Evolutionary conservation across 1,140 invertebrate genomes (phyloP), one percentile per base, ranked within the genome.

Genomic region (Trachymyrmex septentrionalis): DNA sequence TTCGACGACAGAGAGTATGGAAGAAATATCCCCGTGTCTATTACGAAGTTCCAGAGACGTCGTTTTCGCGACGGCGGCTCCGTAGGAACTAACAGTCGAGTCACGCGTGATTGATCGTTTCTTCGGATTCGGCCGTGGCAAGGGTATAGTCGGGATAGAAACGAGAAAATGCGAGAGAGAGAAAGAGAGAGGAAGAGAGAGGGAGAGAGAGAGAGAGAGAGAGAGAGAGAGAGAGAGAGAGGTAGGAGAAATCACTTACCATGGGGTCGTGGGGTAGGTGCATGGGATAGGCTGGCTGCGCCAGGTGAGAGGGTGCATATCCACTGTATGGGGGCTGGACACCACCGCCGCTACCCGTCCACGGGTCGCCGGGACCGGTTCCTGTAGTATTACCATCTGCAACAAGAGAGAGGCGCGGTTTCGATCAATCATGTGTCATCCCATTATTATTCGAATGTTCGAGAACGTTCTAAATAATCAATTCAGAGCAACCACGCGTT

Each of bases 261-360:
- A 97, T 96, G 85, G 96, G 95, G 92, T 96, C 96, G 88, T 96
- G 96, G 87, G 96, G 94, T 94, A 97, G 95, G 93, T 96, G 96
- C 95, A 97, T 96, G 21, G 95, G 93, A 87, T 95, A 95, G 55
- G 94, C 92, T 71, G 94, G 93, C 90, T 95, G 95, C 53, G 94
- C 93, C 87, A 95, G 92, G 91, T 95, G 95, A 87, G 95, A 92
- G 85, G 94, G 93, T 86, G 94, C 93, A 87, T 95, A 95, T 89
- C 94, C 94, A 87, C 95, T 93, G 91, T 94, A 94, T n/a, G 95
- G 94, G 89, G 95, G 94, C 86, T 95, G 93, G 66, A 95, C 93
- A 81, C 94, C 93, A 53, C 93, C 94, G 67, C 95, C 94, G 84
- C 94, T 92, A 63, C 94, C 94, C 78, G 95, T 91, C 94, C 95